Evolutionary conservation across 1,140 invertebrate species (phyloP), one percentile per base, ranked within the genome.

Genomic region (Lepidostoma basale): DNA sequence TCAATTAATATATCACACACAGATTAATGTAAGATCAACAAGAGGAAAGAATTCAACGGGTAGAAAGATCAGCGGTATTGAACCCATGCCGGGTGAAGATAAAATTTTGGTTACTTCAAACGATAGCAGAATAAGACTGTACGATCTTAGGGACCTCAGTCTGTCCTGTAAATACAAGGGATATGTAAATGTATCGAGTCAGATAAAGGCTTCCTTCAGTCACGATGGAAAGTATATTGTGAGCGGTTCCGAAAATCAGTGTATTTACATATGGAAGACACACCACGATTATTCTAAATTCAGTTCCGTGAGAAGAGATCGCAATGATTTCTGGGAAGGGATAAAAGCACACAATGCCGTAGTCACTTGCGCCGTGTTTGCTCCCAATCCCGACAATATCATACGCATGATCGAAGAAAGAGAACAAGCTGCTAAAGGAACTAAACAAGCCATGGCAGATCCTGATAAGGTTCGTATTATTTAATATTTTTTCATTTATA

Each of bases 91-190:
- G 0, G 95, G 94, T 3, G 95, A 98, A 80, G 95, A 98, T 76
- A 98, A 98, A 83, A 95, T 99, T 62, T 79, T 99, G 3, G 94
- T 99, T 0, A 99, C 98, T 0, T 98, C 97, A 0, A 99, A 99
- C 80, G 98, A 99, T 76, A 98, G 96, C 73, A 85, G 98, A 8
- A 97, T 99, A 62, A 87, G 98, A 26, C 84, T 99, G 0, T 99
- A 99, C 81, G 97, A 99, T 80, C 83, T 99, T n/a, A 81, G 96
- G 47, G 97, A 99, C 80, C 83, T 98, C 22, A 98, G 95, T 75
- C 83, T 99, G 1, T 96, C 95, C 0, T 99, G 97, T 84, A 99
- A 99, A 84, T 99, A 98, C 81, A 89, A 89, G 75, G 98, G 96
- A 0, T 97, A 95, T 76, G 90, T 94, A 0, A 99, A 99, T 79